Conservation (phyloP, 2,888 invertebrate species). For the Caenorhabditis wallacei region DNA sequence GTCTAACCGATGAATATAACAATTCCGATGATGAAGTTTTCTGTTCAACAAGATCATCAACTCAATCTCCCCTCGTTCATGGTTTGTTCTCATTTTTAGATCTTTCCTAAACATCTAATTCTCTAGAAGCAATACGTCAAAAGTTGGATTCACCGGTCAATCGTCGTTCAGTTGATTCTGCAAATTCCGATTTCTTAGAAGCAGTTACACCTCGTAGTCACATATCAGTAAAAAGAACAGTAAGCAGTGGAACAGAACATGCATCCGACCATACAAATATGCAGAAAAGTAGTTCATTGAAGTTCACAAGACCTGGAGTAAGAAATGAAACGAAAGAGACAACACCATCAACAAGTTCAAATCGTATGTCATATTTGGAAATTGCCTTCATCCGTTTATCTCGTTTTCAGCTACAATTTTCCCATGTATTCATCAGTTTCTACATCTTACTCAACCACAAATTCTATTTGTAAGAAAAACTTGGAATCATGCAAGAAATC, state of each 20-base stretch:
- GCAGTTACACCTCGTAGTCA: constrained; percentile 62
- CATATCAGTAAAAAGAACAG: constrained; percentile 59
- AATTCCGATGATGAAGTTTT: constrained; percentile 56
- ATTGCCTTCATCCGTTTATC: not conserved
- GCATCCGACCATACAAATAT: constrained; percentile 20
- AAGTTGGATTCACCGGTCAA: constrained; percentile 39
- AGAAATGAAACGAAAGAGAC: constrained; percentile 56
- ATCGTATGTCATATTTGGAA: constrained; percentile 37
- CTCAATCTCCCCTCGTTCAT: not conserved
- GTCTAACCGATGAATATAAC: constrained; percentile 27
- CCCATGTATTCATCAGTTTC: constrained; percentile 57
- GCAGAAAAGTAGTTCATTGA: constrained; percentile 63
- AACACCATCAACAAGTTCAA: constrained; percentile 59
- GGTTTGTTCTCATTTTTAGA: not conserved
- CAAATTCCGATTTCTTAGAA: constrained; percentile 56
- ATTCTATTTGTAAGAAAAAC: constrained; percentile 72
- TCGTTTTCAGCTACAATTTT: constrained; percentile 25
- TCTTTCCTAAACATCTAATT: not conserved
- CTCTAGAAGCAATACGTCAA: constrained; percentile 51
- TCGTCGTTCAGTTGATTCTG: constrained; percentile 49
- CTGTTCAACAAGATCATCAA: constrained; percentile 44
- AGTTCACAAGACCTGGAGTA: constrained; percentile 38
- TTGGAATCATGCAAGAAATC: constrained; percentile 71
- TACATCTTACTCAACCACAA: constrained; percentile 70
- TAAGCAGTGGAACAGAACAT: constrained; percentile 58